Evolutionary conservation across 2,797 vertebrate genomes (phyloP).

Genomic region (Nothura maculosa): DNA sequence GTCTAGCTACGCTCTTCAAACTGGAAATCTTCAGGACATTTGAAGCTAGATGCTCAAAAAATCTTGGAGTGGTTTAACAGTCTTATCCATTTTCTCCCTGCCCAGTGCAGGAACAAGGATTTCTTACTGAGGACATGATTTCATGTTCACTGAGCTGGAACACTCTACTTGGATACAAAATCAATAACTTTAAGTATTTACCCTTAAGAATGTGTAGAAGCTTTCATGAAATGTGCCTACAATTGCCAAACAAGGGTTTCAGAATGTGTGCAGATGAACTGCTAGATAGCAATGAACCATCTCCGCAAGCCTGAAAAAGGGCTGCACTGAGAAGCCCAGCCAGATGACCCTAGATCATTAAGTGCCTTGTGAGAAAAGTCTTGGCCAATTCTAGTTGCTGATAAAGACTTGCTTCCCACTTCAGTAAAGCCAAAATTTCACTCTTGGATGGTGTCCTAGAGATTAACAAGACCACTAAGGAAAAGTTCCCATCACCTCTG

Average conservation of each 20-base stretch:
- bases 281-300: not conserved
- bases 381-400: slow-evolving; percentile 54
- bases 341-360: slow-evolving; percentile 58
- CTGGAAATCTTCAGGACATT: not conserved
- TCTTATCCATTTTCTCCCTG: not conserved
- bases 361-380: slow-evolving; percentile 66
- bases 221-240: not conserved
- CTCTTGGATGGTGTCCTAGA: slow-evolving; percentile 56
- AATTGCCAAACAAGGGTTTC: not conserved
- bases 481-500: slow-evolving; percentile 68
- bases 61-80: not conserved
- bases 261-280: not conserved
- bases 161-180: not conserved
- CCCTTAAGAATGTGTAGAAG: not conserved
- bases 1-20: not conserved
- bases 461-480: slow-evolving; percentile 51
- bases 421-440: slow-evolving; percentile 58
- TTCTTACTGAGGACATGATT: not conserved
- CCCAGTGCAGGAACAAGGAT: not conserved
- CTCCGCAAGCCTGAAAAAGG: slow-evolving; percentile 17
- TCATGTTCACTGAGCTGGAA: not conserved
- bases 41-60: not conserved
- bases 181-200: not conserved
- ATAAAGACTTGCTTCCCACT: slow-evolving; percentile 61
- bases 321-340: slow-evolving; percentile 9